Base-by-base conservation (phyloP, 2,797 vertebrate species). In the Propithecus perrieri region DNA sequence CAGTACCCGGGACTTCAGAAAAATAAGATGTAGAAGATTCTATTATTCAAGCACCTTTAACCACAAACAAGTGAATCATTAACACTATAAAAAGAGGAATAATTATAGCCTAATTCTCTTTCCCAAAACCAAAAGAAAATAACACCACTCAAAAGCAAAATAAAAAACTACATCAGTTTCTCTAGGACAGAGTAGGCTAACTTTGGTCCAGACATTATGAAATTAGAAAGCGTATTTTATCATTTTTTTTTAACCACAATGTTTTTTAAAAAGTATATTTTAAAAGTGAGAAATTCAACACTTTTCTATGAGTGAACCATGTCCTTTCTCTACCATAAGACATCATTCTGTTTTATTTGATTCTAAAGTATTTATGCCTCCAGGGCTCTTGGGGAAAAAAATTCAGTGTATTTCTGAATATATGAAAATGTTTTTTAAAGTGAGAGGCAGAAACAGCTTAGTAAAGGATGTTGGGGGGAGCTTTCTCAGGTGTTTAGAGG, bases 351-450 rank as follows among this genome's bases (percentile, higher is more conserved):
- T 33, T 94, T 94, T 67, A 85, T 72, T 59, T 88, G n/a, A 84
- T 81, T 96, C 87, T 24, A 85, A 93, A 96, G n/a, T 69, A 84
- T 85, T 92, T 86, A 93, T 80, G 65, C 41, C 71, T 57, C 50
- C 41, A 72, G 35, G 50, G 46, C 10, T 91, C 83, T 91, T 35
- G 13, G 33, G 5, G 18, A 1, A 20, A 17, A 26, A 55, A 41
- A 26, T 41, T 7, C 14, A 50, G 2, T 22, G 2, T 84, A 55
- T 91, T 95, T 96, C 35, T 79, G 26, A 97, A 95, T 75, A 28
- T 89, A 69, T 28, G 10, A 78, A 94, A 89, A 90, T n/a, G 38
- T 53, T 55, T 71, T 79, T 91, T 80, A 81, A 91, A 26, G 50
- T 28, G 30, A 93, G 26, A 41, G 1, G 12, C 14, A 41, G 9